These are phyloP conservation scores for Nycteola revayana DNA, from an alignment of 2,888 invertebrate species.

Conservation along the genomic window DNA sequence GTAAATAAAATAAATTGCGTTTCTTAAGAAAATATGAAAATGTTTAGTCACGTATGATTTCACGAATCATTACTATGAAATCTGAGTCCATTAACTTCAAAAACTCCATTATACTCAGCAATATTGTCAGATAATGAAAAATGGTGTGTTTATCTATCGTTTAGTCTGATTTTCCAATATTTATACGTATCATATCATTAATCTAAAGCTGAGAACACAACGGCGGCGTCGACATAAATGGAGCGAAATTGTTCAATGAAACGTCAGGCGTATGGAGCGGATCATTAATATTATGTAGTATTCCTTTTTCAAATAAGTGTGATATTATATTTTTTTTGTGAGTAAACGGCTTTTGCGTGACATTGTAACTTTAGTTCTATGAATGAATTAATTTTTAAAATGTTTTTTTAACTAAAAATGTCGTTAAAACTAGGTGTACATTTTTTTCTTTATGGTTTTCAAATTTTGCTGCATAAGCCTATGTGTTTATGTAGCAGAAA, in stretches of 20 bases:
- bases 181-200: constrained; percentile 46
- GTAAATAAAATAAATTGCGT: no score
- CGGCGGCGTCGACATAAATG: constrained; percentile 47
- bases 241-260: constrained; percentile 43
- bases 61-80: not conserved
- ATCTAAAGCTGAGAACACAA: constrained; percentile 48
- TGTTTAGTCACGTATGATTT: no score
- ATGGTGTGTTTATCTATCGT: not conserved
- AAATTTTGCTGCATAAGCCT: no score
- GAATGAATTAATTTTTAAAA: no score
- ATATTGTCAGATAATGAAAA: no score
- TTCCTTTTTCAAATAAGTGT: constrained; percentile 15
- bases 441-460: no score
- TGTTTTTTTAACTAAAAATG: no score
- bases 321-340: constrained; percentile 3
- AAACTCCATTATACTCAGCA: no score
- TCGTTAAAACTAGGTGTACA: no score
- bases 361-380: no score
- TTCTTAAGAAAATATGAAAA: no score
- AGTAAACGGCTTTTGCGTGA: not conserved
- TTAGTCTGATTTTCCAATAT: constrained; percentile 20
- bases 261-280: constrained; percentile 14
- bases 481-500: no score
- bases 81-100: constrained; percentile 13
- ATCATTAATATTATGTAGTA: constrained; percentile 46